Evolutionary conservation across 2,113 vertebrate genomes (phyloP).

Genomic region (Pachypanchax playfairii): DNA sequence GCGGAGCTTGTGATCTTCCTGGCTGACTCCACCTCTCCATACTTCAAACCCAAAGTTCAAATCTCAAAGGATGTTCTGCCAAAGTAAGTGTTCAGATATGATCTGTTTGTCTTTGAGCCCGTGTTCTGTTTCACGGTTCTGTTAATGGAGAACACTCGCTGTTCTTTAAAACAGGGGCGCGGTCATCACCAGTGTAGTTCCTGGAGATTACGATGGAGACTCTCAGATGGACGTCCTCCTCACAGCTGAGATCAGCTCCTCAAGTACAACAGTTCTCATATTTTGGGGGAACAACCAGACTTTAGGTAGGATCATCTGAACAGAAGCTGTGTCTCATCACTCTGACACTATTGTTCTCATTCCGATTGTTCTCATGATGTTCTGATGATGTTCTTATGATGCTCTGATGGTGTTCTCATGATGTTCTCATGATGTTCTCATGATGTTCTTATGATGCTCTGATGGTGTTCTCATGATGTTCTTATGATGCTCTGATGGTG

Average conservation of each 20-base stretch:
- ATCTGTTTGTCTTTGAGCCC: neutral
- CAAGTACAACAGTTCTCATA: slow-evolving; percentile 74
- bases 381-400: too few relatives aligned
- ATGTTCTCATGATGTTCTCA: too few relatives aligned
- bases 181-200: slow-evolving; percentile 90
- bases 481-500: too few relatives aligned
- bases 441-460: too few relatives aligned
- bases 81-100: slow-evolving; percentile 73
- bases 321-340: neutral
- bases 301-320: slow-evolving; percentile 77
- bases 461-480: too few relatives aligned
- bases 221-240: slow-evolving; percentile 98
- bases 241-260: slow-evolving; percentile 71
- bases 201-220: slow-evolving; percentile 97
- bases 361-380: too few relatives aligned
- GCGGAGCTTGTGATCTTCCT: slow-evolving; percentile 89
- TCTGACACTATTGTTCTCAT: too few relatives aligned
- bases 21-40: slow-evolving; percentile 91
- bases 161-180: slow-evolving; percentile 67
- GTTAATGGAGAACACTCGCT: too few relatives aligned
- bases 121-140: neutral
- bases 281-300: slow-evolving; percentile 97
- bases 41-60: slow-evolving; percentile 91
- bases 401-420: too few relatives aligned
- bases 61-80: slow-evolving; percentile 74